Percentiles rank a stretch among this genome's conserved stretches.
Evolutionary conservation across 2,113 vertebrate species (phyloP).

Genomic region (Myrmecophaga tridactyla): DNA sequence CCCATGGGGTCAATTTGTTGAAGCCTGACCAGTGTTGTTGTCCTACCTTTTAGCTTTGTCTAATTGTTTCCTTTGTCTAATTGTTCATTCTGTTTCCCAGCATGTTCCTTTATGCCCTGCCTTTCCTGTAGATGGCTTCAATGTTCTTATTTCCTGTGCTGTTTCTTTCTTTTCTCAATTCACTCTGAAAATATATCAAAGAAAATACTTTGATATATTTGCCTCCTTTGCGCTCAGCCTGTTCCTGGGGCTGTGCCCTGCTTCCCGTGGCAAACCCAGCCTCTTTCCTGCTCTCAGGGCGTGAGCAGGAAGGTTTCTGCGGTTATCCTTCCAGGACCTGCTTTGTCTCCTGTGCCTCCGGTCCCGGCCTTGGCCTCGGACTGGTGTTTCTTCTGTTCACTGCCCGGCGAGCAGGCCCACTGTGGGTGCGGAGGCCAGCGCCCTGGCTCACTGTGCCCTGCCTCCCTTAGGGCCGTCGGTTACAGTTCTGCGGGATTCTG

Average conservation of each 20-base stretch:
- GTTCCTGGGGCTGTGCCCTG: neutral
- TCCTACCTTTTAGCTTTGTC: neutral
- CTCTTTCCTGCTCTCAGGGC: neutral
- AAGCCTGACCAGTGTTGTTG: too few species aligned
- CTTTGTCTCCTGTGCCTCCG: neutral
- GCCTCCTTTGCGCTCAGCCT: neutral
- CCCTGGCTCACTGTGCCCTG: neutral
- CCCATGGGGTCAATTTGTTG: neutral
- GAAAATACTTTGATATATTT: neutral
- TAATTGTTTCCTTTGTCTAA: too few species aligned
- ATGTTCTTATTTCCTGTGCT: neutral
- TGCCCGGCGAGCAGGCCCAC: neutral
- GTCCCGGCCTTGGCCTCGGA: neutral
- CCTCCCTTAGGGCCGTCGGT: neutral
- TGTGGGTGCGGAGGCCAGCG: neutral
- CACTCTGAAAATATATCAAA: too few species aligned
- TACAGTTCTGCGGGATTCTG: neutral
- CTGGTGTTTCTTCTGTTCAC: neutral
- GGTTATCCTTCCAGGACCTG: neutral
- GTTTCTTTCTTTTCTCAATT: neutral
- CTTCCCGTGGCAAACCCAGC: neutral
- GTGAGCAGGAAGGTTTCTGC: neutral
- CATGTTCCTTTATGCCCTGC: neutral
- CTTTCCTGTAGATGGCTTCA: neutral
- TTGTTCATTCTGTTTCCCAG: neutral